Conservation (phyloP, 92 coral and sea anemone genomes). For the Epizoanthus scotinus region DNA sequence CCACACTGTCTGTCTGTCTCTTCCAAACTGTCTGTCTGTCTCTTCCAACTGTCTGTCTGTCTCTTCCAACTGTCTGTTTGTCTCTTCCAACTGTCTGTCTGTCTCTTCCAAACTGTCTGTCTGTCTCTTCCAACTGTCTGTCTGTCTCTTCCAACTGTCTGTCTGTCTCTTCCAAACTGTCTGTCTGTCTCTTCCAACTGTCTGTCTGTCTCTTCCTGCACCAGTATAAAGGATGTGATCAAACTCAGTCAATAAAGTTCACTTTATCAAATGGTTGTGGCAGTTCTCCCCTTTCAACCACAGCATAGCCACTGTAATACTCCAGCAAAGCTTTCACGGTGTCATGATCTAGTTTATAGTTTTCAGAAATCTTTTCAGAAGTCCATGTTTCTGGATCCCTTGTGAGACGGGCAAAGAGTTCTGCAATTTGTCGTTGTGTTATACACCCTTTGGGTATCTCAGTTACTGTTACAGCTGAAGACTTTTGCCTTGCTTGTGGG, state of each 20-base stretch:
- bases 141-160: too few relatives aligned
- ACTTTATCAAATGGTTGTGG: slow-evolving; percentile 67
- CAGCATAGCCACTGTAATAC: slow-evolving; percentile 84
- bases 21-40: too few relatives aligned
- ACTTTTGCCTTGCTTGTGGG: slow-evolving; percentile 49
- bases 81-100: too few relatives aligned
- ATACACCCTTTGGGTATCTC: slow-evolving; percentile 64
- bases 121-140: too few relatives aligned
- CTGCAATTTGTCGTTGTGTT: slow-evolving; percentile 57
- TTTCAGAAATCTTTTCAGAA: slow-evolving; percentile 65
- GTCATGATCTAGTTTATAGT: slow-evolving; percentile 71
- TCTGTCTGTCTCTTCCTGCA: too few relatives aligned
- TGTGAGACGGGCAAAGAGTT: slow-evolving; percentile 72
- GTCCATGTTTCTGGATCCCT: slow-evolving; percentile 79
- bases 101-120: too few relatives aligned
- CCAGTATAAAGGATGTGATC: background rate
- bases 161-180: too few relatives aligned
- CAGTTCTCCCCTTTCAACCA: slow-evolving; percentile 59
- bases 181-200: too few relatives aligned
- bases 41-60: too few relatives aligned
- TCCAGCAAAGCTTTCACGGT: slow-evolving; percentile 68
- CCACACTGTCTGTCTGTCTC: too few relatives aligned
- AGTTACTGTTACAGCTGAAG: slow-evolving; percentile 12
- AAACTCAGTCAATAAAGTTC: slow-evolving; percentile 36
- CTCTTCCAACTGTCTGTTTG: too few relatives aligned